Base-by-base conservation (phyloP, 2,888 invertebrate species). In the Drosophila imparisetae region DNA sequence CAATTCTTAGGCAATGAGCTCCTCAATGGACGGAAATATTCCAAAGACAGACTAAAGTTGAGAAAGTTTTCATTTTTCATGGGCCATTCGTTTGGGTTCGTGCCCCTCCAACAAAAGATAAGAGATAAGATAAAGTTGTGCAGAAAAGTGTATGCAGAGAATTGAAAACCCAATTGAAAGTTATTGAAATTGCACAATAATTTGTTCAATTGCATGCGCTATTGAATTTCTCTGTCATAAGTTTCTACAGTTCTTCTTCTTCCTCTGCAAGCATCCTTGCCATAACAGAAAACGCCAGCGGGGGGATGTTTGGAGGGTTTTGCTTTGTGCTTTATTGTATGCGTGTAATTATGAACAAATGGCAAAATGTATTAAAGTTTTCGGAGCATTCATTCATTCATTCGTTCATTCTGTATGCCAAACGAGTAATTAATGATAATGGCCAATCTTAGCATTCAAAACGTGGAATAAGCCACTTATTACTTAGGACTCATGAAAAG, bases 161-260 rank as follows among this genome's bases (percentile, higher is more conserved):
- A 89, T 89, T 80, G 85, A 85, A 86, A 88, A 88, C 86, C 80
- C 86, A 86, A 86, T 86, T 88, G 89, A 90, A 86, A 88, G 90
- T 86, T 90, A 86, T 86, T 86, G 90, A 86, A 86, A 86, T 90
- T 86, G 89, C 89, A 89, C 86, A 86, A 86, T 88, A 90, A 90
- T 90, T 90, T 86, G 86, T 81, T 83, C 80, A 88, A 86, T 86
- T 88, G 90, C 86, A 90, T 88, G 86, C 89, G 68, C 89, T 89
- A 86, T 86, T 86, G 86, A 86, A 90, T 90, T 80, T 68, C 88
- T 75, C 88, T 75, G 72, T 75, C 85, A 72, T 75, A 85, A 85
- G 83, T 89, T 85, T 53, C 75, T 59, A 55, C 57, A 34, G 52
- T 48, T 36, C 60, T 50, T 45, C 69, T 53, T 66, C 57, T 48